Base-by-base conservation (phyloP, 2,113 vertebrate species). In the Benitochromis conjunctus region DNA sequence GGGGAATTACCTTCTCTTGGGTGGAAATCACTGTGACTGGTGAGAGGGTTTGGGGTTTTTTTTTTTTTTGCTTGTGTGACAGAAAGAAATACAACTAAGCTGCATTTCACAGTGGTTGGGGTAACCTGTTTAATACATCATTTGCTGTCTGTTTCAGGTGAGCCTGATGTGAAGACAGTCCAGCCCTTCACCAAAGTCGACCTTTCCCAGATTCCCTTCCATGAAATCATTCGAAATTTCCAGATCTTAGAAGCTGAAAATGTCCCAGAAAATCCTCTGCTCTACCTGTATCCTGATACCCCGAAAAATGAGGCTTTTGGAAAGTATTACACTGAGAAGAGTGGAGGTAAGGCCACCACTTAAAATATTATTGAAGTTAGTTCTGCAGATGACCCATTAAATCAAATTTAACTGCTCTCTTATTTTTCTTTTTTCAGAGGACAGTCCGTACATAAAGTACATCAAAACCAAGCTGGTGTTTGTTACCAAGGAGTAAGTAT, bases 1-100 rank as follows among this genome's bases (percentile, higher is more conserved):
- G 98, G 41, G 94, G 97, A 86, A 97, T 99, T 88, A 99, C 98
- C 41, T 99, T 97, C 92, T 98, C 98, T 13, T 99, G 98, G 98
- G 97, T 99, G 91, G 98, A 99, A 16, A 97, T 94, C 71, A 92
- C 88, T 3, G 46, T 82, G 0, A 95, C 76, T 1, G 97, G 98
- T 98, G 85, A 92, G 89, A 46, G 31, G 13, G 11, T 38, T 66
- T 34, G 5, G 31, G 31, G 5, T 34, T 34, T 6, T 34, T 66
- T 21, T 0, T 21, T 18, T 64, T 58, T 43, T 18, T 21, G 4
- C 78, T 24, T 58, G 5, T 6, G 3, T 14, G 19, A n/a, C 7
- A 54, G 12, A 46, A 18, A 60, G 10, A 66, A 53, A 55, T 26
- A 16, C 69, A 38, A 3, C 11, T 14, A 69, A 34, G 26, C 19